Percentiles rank a stretch among this genome's conserved stretches.
Evolutionary conservation across 2,113 vertebrate species (phyloP).

Genomic region (Shinisaurus crocodilurus): DNA sequence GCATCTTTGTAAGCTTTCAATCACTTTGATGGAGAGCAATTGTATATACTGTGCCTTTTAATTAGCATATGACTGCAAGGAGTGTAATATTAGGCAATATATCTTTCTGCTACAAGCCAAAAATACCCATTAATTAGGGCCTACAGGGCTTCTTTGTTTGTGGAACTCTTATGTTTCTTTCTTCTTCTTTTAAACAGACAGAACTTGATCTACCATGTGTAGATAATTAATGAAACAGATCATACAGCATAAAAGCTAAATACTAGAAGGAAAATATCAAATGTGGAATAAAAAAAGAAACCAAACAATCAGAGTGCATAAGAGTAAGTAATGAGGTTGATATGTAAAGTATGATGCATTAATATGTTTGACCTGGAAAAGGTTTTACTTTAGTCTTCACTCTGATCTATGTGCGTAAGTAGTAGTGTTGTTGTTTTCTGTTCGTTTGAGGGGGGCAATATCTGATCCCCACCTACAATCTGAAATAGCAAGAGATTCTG

Average conservation of each 20-base stretch:
- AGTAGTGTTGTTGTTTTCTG: not conserved
- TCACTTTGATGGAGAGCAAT: conserved; percentile 44
- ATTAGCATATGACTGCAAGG: conserved; percentile 44
- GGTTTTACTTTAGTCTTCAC: not conserved
- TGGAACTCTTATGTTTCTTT: conserved; percentile 12
- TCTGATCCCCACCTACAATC: not conserved
- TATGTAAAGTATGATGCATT: not conserved
- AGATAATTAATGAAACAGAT: conserved; percentile 5
- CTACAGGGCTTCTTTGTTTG: conserved; percentile 35
- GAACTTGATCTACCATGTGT: not conserved
- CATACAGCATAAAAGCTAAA: not conserved
- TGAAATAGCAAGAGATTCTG: not conserved
- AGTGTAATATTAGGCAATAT: conserved; percentile 40
- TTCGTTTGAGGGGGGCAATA: not conserved
- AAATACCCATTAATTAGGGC: conserved; percentile 44
- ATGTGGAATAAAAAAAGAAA: not conserved
- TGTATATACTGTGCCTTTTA: conserved; percentile 22
- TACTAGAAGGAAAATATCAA: not conserved
- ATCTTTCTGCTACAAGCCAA: conserved; percentile 38
- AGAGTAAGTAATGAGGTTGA: not conserved
- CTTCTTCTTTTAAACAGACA: conserved; percentile 8
- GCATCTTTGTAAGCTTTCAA: conserved; percentile 42
- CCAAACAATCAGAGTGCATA: not conserved
- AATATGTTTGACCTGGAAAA: not conserved
- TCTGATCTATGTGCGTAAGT: not conserved